phyloP scores from a whole-genome alignment of 2,113 vertebrate species.

The Henicopernis longicauda region DNA sequence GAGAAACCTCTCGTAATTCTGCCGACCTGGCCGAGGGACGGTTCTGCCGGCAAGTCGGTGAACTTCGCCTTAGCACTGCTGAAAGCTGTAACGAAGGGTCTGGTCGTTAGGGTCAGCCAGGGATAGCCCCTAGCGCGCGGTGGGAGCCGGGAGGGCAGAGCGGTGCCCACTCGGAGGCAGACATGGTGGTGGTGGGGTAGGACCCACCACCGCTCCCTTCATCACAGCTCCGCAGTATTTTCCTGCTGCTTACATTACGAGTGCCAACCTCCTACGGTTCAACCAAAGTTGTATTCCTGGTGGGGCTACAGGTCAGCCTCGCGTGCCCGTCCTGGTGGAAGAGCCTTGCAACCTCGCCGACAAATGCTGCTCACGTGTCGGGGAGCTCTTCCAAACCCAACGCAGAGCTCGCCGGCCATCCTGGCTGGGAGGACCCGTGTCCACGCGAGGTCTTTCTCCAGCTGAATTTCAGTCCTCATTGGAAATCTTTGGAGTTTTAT shows the following conservation, averaged over 20 bases:
- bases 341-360: neutral
- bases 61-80: neutral
- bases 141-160: neutral
- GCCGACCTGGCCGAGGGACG: neutral
- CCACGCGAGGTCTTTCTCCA: neutral
- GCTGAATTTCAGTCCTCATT: neutral
- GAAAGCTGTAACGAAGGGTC: neutral
- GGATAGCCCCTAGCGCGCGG: fast-evolving
- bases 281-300: neutral
- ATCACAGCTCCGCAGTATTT: neutral
- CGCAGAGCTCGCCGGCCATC: neutral
- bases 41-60: neutral
- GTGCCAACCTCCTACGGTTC: constrained; percentile 20
- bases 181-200: neutral
- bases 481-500: neutral
- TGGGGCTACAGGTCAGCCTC: neutral
- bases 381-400: neutral
- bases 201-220: neutral
- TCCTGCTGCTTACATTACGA: neutral
- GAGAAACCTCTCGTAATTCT: neutral
- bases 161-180: neutral
- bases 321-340: neutral
- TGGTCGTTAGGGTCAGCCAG: neutral
- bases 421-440: neutral
- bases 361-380: neutral